Evolutionary conservation across 2,888 invertebrate species (phyloP).

Genomic region (Drosophila stalkeri): DNA sequence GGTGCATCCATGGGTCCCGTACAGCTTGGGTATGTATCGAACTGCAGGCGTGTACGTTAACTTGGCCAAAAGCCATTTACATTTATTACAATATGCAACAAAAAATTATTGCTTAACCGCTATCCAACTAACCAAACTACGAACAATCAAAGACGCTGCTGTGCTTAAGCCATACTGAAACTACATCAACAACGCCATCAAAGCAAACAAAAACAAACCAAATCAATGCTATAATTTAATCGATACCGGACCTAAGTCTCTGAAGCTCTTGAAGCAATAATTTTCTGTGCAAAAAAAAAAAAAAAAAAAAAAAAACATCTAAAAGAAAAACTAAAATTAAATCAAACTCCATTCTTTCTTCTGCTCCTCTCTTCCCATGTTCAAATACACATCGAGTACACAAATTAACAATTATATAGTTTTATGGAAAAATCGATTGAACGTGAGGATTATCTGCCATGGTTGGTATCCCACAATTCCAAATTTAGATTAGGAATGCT

Average conservation of each 20-base stretch:
- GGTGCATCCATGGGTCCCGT: conserved; percentile 93
- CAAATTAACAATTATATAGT: conserved; percentile 85
- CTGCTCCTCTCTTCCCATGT: conserved; percentile 65
- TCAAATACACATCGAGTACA: conserved; percentile 21
- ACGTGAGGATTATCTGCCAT: conserved; percentile 90
- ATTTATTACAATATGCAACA: conserved; percentile 55
- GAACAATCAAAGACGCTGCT: conserved; percentile 35
- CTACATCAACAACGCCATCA: conserved; percentile 14
- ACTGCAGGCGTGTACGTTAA: conserved; percentile 17
- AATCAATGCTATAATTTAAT: not conserved
- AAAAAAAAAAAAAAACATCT: conserved; percentile 23
- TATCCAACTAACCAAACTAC: conserved; percentile 41
- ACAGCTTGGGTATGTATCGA: conserved; percentile 95
- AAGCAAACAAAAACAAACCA: not conserved
- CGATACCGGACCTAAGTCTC: conserved; percentile 2
- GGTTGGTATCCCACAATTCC: conserved; percentile 88
- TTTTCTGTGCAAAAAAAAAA: conserved; percentile 63
- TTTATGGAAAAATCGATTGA: conserved; percentile 92
- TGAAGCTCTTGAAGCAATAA: conserved; percentile 63
- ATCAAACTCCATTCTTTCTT: conserved; percentile 71
- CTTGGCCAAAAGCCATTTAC: conserved; percentile 25
- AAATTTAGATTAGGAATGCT: conserved; percentile 63
- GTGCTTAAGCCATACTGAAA: conserved; percentile 24
- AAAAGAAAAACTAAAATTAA: conserved; percentile 34
- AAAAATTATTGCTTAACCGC: conserved; percentile 76